phyloP scores from a whole-genome alignment of 2,113 vertebrate species.

The Pluvianellus socialis region DNA sequence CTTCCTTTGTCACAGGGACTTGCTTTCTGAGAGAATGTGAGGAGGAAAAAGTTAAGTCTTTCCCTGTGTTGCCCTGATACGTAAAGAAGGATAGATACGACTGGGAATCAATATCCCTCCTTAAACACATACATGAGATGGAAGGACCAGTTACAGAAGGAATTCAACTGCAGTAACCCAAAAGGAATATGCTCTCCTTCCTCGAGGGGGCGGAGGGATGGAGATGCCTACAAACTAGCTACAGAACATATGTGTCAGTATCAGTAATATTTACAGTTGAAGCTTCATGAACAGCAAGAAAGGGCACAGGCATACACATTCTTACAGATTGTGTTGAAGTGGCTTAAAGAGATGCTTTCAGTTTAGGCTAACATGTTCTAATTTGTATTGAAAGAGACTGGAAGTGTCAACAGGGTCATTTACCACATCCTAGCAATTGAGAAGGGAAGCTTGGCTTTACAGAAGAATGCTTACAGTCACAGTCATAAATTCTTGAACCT shows the following conservation, averaged over 20 bases:
- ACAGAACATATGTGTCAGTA: slow-evolving; percentile 51
- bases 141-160: background rate
- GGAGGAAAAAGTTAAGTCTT: background rate
- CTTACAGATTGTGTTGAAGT: slow-evolving; percentile 55
- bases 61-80: background rate
- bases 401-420: slow-evolving; percentile 20
- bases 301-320: slow-evolving; percentile 35
- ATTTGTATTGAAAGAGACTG: slow-evolving; percentile 48
- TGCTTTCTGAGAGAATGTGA: background rate
- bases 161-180: slow-evolving; percentile 8
- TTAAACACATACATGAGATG: background rate
- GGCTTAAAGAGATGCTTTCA: slow-evolving; percentile 44
- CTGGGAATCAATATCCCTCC: background rate
- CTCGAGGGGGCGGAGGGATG: background rate
- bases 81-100: background rate
- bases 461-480: background rate
- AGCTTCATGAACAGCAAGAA: slow-evolving; percentile 30
- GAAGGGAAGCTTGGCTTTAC: background rate
- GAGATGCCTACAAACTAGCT: background rate
- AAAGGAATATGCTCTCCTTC: background rate
- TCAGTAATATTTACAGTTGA: slow-evolving; percentile 48
- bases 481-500: background rate
- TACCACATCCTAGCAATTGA: background rate
- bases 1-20: background rate
- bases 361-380: slow-evolving; percentile 55